A percentile compares a stretch with the other conserved stretches of the same genome.
These are phyloP conservation scores for Bergia puertoricense DNA, from an alignment of 92 coral and sea anemone species.

Conservation along the genomic window DNA sequence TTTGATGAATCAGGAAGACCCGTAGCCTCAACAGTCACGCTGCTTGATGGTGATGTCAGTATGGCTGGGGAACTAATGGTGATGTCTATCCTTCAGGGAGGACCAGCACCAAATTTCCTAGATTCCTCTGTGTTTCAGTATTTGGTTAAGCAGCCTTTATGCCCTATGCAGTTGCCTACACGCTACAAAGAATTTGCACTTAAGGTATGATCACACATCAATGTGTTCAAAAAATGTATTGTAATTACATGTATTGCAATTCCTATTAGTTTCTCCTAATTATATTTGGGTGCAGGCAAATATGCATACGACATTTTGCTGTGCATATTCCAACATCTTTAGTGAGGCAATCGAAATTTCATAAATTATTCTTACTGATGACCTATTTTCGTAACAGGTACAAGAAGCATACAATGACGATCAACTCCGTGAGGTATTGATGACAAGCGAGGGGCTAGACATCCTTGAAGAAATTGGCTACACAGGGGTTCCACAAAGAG, in stretches of 20 bases:
- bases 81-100: constrained; percentile 55
- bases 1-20: constrained; percentile 42
- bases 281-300: constrained; percentile 7
- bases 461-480: too few species aligned
- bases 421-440: too few species aligned
- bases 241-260: constrained; percentile 6
- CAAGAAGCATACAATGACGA: too few species aligned
- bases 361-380: not conserved
- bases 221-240: not conserved
- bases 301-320: constrained; percentile 4
- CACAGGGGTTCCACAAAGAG: too few species aligned
- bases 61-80: constrained; percentile 48
- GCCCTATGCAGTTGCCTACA: constrained; percentile 20
- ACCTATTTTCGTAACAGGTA: not conserved
- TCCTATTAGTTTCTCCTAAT: constrained; percentile 8
- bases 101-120: constrained; percentile 52
- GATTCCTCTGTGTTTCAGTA: constrained; percentile 28
- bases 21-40: constrained; percentile 45
- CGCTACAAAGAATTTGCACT: constrained; percentile 29
- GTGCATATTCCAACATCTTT: not conserved
- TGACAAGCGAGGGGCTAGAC: too few species aligned
- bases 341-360: not conserved
- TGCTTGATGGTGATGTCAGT: constrained; percentile 41
- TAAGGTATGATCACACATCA: constrained; percentile 30
- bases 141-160: constrained; percentile 44